These are phyloP conservation scores for Helicoverpa zea DNA, from an alignment of 1,140 invertebrate genomes.

Conservation along the genomic window DNA sequence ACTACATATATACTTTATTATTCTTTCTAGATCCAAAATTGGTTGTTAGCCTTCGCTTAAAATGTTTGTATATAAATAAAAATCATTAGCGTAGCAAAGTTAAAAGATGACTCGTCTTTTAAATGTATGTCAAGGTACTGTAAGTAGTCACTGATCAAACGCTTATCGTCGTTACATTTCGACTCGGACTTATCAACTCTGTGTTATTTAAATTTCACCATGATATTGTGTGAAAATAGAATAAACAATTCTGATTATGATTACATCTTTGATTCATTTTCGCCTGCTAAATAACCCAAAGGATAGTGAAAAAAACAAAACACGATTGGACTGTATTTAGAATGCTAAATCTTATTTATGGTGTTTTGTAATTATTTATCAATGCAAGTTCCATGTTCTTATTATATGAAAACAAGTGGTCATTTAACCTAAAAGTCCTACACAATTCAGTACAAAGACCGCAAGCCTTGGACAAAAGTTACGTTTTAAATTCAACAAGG, in stretches of 20 bases:
- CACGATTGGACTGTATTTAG: no score
- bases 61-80: conserved; percentile 33
- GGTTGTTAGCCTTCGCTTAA: not conserved
- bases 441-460: no score
- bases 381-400: no score
- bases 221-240: conserved; percentile 53
- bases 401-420: no score
- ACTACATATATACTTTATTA: not conserved
- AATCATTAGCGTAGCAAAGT: conserved; percentile 10
- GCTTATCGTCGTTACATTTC: conserved; percentile 29
- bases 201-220: conserved; percentile 21
- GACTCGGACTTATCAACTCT: conserved; percentile 21
- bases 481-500: not conserved
- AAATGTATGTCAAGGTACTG: conserved; percentile 30
- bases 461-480: no score
- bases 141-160: conserved; percentile 32
- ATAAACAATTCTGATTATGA: conserved; percentile 55
- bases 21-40: not conserved
- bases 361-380: no score
- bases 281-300: not conserved
- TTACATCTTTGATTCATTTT: conserved; percentile 27
- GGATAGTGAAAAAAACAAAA: not conserved
- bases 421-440: no score
- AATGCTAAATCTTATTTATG: no score
- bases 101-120: not conserved